Evolutionary conservation across 2,888 invertebrate species (phyloP).

Genomic region (Lysandra coridon): DNA sequence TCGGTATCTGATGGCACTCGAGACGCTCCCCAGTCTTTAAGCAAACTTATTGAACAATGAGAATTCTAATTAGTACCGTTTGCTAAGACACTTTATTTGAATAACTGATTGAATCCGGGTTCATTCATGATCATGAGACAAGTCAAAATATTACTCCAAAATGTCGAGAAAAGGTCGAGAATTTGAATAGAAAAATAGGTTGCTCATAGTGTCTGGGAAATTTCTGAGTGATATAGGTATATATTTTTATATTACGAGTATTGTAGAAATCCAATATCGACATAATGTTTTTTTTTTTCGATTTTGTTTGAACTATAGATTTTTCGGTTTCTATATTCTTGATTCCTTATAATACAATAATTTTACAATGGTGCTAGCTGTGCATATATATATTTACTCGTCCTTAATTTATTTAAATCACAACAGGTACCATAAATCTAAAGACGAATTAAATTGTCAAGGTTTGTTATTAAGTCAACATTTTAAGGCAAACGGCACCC

Average conservation of each 20-base stretch:
- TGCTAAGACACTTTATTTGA: neutral
- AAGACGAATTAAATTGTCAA: neutral
- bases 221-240: too few species aligned
- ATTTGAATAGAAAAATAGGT: neutral
- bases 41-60: constrained; percentile 16
- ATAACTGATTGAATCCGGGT: neutral
- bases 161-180: neutral
- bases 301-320: too few species aligned
- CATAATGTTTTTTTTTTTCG: too few species aligned
- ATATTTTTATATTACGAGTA: too few species aligned
- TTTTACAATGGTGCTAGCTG: neutral
- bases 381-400: neutral
- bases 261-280: too few species aligned
- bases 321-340: neutral
- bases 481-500: neutral
- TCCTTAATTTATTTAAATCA: constrained; percentile 3
- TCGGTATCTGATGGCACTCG: constrained; percentile 31
- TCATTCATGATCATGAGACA: neutral
- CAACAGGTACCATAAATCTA: neutral
- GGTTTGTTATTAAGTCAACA: neutral
- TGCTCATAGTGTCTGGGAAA: neutral
- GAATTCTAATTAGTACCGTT: neutral
- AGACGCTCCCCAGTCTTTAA: constrained; percentile 28
- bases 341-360: neutral
- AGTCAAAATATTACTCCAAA: neutral